These are phyloP conservation scores for Drosophila gunungcola DNA, from an alignment of 1,140 invertebrate species.

Conservation along the genomic window DNA sequence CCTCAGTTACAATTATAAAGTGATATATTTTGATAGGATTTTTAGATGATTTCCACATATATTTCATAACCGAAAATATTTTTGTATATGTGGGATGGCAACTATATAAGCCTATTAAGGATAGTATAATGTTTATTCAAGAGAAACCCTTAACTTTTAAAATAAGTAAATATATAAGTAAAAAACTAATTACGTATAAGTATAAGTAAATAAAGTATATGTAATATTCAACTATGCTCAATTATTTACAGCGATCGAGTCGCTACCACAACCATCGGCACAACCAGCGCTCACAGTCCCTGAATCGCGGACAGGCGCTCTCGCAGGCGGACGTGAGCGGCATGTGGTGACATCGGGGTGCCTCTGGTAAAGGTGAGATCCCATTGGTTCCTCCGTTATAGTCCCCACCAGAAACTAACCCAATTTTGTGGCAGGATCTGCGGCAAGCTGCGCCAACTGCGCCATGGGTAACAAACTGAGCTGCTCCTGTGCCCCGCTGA, in stretches of 20 bases:
- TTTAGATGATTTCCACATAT: too few species aligned
- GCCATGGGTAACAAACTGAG: slow-evolving; percentile 97
- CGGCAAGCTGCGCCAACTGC: slow-evolving; percentile 85
- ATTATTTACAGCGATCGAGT: slow-evolving; percentile 72
- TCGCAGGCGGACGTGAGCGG: slow-evolving; percentile 87
- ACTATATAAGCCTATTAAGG: too few species aligned
- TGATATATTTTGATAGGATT: too few species aligned
- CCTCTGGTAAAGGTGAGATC: slow-evolving; percentile 86
- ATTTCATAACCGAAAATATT: too few species aligned
- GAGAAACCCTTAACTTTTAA: too few species aligned
- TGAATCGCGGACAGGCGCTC: slow-evolving; percentile 88
- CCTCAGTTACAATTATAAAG: too few species aligned
- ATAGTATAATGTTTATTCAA: too few species aligned
- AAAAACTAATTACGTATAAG: too few species aligned
- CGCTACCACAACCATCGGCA: slow-evolving; percentile 86
- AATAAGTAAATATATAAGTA: too few species aligned
- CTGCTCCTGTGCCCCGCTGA: slow-evolving; percentile 96
- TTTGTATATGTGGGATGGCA: too few species aligned
- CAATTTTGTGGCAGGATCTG: slow-evolving; percentile 57
- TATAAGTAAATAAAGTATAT: too few species aligned
- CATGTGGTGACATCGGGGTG: slow-evolving; percentile 91
- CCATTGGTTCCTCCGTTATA: not conserved
- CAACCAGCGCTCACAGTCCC: slow-evolving; percentile 88
- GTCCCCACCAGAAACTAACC: not conserved
- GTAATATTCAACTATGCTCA: too few species aligned